A percentile compares a stretch with the other conserved stretches of the same genome.
Conservation (phyloP, 2,113 vertebrate genomes). For the Terrapene triunguis region DNA sequence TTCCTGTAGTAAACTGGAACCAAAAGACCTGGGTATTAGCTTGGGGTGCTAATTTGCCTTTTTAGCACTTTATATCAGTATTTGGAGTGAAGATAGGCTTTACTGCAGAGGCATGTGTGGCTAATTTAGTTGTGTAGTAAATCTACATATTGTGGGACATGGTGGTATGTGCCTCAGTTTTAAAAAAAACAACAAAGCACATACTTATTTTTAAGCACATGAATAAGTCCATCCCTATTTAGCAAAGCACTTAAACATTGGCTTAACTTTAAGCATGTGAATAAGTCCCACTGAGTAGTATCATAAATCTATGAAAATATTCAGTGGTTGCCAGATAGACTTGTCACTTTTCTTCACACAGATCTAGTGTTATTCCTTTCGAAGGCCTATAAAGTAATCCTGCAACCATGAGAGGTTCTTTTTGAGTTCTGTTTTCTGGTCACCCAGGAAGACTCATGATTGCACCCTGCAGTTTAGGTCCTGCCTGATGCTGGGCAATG, state of each 20-base stretch:
- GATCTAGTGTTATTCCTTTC: not conserved
- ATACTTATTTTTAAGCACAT: not conserved
- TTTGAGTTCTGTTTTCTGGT: not conserved
- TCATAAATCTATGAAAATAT: not conserved
- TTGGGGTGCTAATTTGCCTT: not conserved
- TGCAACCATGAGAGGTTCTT: accelerated
- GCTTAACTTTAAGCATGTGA: not conserved
- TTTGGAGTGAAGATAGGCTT: not conserved
- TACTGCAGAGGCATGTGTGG: not conserved
- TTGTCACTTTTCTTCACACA: not conserved
- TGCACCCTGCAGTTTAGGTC: not conserved
- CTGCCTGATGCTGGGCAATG: not conserved
- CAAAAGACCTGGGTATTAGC: not conserved
- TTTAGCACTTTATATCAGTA: not conserved
- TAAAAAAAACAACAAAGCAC: not conserved
- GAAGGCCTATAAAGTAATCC: not conserved
- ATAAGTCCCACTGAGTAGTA: not conserved
- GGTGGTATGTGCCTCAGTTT: not conserved
- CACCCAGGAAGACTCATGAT: not conserved
- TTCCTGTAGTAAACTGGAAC: not conserved
- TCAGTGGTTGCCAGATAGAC: not conserved
- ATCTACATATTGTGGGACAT: not conserved
- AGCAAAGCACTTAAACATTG: not conserved
- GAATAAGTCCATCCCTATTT: not conserved
- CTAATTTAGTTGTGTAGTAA: not conserved